Evolutionary conservation across 2,888 invertebrate species (phyloP).

Genomic region (Seira musarum): DNA sequence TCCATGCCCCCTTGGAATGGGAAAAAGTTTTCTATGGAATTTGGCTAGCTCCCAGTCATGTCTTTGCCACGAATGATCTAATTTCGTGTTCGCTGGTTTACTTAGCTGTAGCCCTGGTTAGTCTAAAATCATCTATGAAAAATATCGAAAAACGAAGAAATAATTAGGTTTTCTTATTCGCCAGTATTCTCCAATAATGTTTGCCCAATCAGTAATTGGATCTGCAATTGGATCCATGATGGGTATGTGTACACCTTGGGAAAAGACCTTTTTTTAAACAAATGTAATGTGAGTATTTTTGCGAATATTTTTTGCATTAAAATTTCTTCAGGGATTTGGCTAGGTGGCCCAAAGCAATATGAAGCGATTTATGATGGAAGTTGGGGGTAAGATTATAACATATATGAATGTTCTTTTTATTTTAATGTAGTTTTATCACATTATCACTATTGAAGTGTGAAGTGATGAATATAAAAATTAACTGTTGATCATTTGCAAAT

Average conservation of each 20-base stretch:
- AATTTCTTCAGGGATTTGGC: not conserved
- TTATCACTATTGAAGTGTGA: too few relatives aligned
- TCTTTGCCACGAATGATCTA: slow-evolving; percentile 52
- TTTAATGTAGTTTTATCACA: too few relatives aligned
- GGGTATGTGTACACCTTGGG: slow-evolving; percentile 36
- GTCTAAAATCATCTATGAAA: too few relatives aligned
- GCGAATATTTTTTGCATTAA: too few relatives aligned
- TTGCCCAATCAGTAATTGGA: slow-evolving; percentile 48
- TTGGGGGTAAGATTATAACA: too few relatives aligned
- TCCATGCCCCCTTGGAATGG: slow-evolving; percentile 30
- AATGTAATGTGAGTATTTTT: too few relatives aligned
- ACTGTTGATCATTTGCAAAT: too few relatives aligned
- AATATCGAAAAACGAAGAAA: too few relatives aligned
- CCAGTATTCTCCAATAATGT: slow-evolving; percentile 62
- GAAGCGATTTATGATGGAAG: slow-evolving; percentile 58
- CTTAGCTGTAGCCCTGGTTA: slow-evolving; percentile 39
- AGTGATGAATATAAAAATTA: too few relatives aligned
- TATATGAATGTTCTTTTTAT: too few relatives aligned
- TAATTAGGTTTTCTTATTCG: too few relatives aligned
- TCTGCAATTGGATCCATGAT: slow-evolving; percentile 55
- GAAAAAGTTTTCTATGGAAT: slow-evolving; percentile 45
- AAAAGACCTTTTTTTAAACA: too few relatives aligned
- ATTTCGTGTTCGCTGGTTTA: slow-evolving; percentile 49
- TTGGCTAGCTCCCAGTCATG: slow-evolving; percentile 49
- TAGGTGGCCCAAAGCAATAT: slow-evolving; percentile 41